phyloP scores from a whole-genome alignment of 2,888 invertebrate species.

The Lepeophtheirus nordmannii region DNA sequence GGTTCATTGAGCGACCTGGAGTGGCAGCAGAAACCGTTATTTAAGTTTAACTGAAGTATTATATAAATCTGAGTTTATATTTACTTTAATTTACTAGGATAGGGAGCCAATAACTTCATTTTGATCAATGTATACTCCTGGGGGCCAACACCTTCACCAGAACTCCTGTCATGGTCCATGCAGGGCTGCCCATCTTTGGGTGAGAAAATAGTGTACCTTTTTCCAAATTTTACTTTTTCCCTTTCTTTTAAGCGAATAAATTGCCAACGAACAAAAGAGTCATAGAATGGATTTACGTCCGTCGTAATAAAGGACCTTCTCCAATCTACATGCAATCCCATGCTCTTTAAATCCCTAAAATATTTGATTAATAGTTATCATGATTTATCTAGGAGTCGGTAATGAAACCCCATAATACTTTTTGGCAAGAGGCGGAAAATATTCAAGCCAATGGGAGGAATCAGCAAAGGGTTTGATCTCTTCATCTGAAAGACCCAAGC shows the following conservation, averaged over 20 bases:
- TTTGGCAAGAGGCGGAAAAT: conserved; percentile 77
- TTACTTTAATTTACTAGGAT: conserved; percentile 27
- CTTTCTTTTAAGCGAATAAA: conserved; percentile 62
- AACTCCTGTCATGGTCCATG: conserved; percentile 95
- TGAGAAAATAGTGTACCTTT: conserved; percentile 41
- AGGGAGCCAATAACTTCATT: conserved; percentile 49
- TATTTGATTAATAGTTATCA: not conserved
- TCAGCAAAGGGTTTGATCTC: conserved; percentile 85
- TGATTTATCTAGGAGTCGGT: not conserved
- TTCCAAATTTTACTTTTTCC: conserved; percentile 88
- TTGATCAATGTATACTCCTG: conserved; percentile 96
- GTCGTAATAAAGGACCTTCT: conserved; percentile 95
- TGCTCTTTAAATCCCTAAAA: conserved; percentile 24
- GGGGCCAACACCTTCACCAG: conserved; percentile 92
- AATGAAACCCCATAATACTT: not conserved
- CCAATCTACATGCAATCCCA: conserved; percentile 69
- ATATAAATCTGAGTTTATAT: not conserved
- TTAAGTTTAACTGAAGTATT: not conserved
- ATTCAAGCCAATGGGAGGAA: conserved; percentile 80
- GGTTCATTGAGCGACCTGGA: conserved; percentile 39
- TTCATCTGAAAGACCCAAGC: conserved; percentile 71
- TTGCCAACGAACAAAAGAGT: conserved; percentile 96
- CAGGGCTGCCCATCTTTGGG: conserved; percentile 82
- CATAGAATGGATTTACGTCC: conserved; percentile 89
- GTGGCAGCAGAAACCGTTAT: not conserved